A percentile compares a stretch with the other conserved stretches of the same genome.
phyloP scores from a whole-genome alignment of 2,113 vertebrate species.

The Myrmophylax atrothorax region DNA sequence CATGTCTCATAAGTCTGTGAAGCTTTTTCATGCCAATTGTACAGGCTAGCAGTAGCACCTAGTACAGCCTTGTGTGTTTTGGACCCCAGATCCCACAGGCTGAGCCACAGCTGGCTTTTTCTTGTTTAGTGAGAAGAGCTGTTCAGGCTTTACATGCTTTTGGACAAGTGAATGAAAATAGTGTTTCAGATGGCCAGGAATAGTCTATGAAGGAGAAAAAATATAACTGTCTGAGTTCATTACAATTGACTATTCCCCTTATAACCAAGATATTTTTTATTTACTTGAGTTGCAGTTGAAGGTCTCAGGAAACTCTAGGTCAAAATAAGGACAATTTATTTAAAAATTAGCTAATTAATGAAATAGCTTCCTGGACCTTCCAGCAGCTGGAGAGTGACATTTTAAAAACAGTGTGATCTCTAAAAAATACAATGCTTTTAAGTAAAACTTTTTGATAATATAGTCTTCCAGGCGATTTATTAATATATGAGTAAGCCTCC shows the following conservation, averaged over 20 bases:
- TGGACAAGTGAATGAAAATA: background rate
- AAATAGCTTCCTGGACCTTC: background rate
- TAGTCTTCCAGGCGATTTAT: background rate
- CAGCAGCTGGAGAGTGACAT: background rate
- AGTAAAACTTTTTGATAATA: background rate
- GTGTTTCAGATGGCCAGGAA: background rate
- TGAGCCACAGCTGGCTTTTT: background rate
- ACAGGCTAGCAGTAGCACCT: background rate
- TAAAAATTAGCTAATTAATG: background rate
- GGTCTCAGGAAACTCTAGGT: background rate
- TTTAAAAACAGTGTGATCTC: background rate
- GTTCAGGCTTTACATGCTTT: background rate
- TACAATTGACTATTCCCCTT: background rate
- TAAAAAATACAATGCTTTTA: background rate
- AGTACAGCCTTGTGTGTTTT: fast-evolving
- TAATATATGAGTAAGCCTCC: background rate
- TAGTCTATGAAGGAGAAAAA: background rate
- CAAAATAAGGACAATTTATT: background rate
- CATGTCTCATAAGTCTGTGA: background rate
- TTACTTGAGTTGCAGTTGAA: background rate
- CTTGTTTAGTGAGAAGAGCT: background rate
- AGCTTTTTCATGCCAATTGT: background rate
- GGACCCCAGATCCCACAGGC: background rate
- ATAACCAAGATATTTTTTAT: background rate
- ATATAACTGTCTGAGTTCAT: background rate